phyloP scores from a whole-genome alignment of 2,113 vertebrate species.

The Gobius niger region DNA sequence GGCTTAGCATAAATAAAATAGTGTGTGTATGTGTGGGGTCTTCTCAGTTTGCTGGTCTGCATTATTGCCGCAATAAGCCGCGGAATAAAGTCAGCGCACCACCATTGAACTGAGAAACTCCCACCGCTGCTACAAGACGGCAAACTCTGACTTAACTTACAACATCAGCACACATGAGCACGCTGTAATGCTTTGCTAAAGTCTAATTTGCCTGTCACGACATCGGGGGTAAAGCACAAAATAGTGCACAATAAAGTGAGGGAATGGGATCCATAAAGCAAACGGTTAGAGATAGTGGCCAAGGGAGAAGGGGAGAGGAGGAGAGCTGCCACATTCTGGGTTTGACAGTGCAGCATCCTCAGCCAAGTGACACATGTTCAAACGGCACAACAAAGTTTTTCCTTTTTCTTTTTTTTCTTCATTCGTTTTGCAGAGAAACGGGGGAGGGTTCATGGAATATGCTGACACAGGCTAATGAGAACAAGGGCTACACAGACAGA shows the following conservation, averaged over 20 bases:
- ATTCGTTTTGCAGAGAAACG: slow-evolving; percentile 53
- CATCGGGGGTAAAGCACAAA: slow-evolving; percentile 35
- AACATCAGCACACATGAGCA: slow-evolving; percentile 9
- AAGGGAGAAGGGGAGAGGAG: slow-evolving; percentile 9
- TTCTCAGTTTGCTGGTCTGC: slow-evolving; percentile 49
- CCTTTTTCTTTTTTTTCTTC: slow-evolving; percentile 33
- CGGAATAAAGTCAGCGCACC: slow-evolving; percentile 58
- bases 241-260: slow-evolving; percentile 53
- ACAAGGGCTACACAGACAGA: slow-evolving; percentile 31
- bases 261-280: slow-evolving; percentile 54
- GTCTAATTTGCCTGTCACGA: slow-evolving; percentile 56
- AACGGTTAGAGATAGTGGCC: slow-evolving; percentile 23
- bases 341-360: slow-evolving; percentile 41
- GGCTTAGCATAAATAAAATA: slow-evolving; percentile 51
- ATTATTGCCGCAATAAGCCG: slow-evolving; percentile 62
- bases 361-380: slow-evolving; percentile 72
- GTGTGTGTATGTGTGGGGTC: slow-evolving; percentile 21
- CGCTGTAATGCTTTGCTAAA: slow-evolving; percentile 40
- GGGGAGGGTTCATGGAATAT: slow-evolving; percentile 60
- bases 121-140: slow-evolving; percentile 42
- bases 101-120: slow-evolving; percentile 41
- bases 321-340: slow-evolving; percentile 40
- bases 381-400: slow-evolving; percentile 35
- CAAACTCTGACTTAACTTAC: slow-evolving; percentile 39
- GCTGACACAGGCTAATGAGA: slow-evolving; percentile 63